Percentiles rank a stretch among this genome's conserved stretches.
Conservation (phyloP, 1,140 invertebrate genomes). For the Ceratina japonica region DNA sequence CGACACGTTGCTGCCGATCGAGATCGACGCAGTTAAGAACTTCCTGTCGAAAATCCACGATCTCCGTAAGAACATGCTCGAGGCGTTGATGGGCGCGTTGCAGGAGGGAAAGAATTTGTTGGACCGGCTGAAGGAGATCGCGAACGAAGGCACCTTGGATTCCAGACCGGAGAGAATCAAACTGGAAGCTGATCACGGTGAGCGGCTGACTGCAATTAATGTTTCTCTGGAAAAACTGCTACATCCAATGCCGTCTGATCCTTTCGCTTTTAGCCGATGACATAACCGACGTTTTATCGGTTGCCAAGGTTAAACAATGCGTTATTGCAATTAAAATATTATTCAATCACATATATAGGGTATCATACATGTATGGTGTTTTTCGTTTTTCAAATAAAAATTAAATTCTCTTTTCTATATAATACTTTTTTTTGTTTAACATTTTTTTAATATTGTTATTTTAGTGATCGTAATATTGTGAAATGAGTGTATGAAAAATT, state of each 20-base stretch:
- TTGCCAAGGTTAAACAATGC: slow-evolving; percentile 8
- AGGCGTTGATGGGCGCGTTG: slow-evolving; percentile 87
- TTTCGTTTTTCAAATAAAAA: no score
- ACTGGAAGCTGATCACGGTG: slow-evolving; percentile 82
- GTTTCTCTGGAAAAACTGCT: slow-evolving; percentile 11
- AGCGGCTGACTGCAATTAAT: slow-evolving; percentile 15
- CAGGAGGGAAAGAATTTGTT: slow-evolving; percentile 89
- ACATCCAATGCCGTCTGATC: slow-evolving; percentile 8
- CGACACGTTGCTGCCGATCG: slow-evolving; percentile 83
- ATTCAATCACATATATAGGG: no score
- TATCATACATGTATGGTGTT: no score
- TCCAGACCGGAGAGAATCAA: slow-evolving; percentile 87
- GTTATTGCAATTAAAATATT: no score
- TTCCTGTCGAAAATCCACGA: slow-evolving; percentile 84
- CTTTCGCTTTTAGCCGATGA: slow-evolving; percentile 43
- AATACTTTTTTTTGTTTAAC: no score
- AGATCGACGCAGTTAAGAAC: slow-evolving; percentile 84
- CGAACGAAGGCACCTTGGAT: slow-evolving; percentile 84
- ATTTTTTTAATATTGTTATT: no score
- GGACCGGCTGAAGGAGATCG: slow-evolving; percentile 84
- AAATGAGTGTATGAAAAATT: no score
- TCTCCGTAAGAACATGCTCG: slow-evolving; percentile 85
- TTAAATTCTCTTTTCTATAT: no score
- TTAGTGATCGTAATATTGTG: no score
- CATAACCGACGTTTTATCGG: slow-evolving; percentile 14